Base-by-base conservation (phyloP, 2,113 vertebrate species). In the Oryzias woworae region DNA sequence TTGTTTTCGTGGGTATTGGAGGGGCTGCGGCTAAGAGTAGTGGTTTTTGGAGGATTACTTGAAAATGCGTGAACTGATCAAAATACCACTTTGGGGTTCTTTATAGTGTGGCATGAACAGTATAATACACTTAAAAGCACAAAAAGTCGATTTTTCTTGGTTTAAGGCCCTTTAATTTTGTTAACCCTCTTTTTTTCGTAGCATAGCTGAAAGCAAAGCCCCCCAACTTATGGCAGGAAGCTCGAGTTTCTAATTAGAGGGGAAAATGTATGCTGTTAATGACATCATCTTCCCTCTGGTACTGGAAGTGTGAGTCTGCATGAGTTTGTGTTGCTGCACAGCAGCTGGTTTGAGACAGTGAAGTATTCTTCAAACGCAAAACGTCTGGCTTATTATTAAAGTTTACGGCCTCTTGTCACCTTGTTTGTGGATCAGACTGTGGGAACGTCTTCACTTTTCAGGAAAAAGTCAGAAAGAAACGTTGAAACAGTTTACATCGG, bases 161-260 rank as follows among this genome's bases (percentile, higher is more conserved):
- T 20, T 20, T 20, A 20, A 20, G 20, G 1, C 20, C 20, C 20
- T 20, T 20, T 84, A 82, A 75, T 77, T 75, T 51, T 60, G 15
- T 79, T 74, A 71, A 75, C 69, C 75, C 71, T 52, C 18, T 12
- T 18, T 36, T 36, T 16, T 70, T 73, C 88, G 65, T 83, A 75
- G 67, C 55, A 52, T 53, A 63, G 68, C 56, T 66, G 14, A 24
- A 63, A 68, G 68, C 58, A 73, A 81, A 87, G 78, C 80, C 78
- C 86, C 80, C 60, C 53, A 14, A 71, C 79, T 78, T 79, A 73
- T 64, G 72, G 80, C 26, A 58, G 65, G 72, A 86, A 80, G 82
- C 73, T 85, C 44, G 47, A 66, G 82, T 89, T 91, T 83, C 77
- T 89, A 91, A 92, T 93, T 90, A 92, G 71, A 91, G 81, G 80